These are phyloP conservation scores for Ornithorhynchus anatinus DNA, from an alignment of 2,113 vertebrate genomes.

Conservation along the genomic window DNA sequence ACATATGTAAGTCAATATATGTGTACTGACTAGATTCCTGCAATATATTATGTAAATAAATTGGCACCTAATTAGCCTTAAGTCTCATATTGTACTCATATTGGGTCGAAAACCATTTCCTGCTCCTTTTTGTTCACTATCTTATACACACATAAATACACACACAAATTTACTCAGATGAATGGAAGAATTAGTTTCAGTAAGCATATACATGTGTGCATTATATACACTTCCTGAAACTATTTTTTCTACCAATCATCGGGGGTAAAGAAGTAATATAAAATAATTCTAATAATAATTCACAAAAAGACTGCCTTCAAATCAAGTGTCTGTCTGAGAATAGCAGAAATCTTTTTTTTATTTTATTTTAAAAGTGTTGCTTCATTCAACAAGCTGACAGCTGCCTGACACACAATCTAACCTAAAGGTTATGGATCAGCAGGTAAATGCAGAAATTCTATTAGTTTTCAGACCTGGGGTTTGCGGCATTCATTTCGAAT, in stretches of 20 bases:
- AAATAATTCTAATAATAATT: slow-evolving; percentile 69
- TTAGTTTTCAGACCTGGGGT: slow-evolving; percentile 71
- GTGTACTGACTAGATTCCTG: not conserved
- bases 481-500: slow-evolving; percentile 74
- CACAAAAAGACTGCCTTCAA: slow-evolving; percentile 54
- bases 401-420: slow-evolving; percentile 68
- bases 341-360: slow-evolving; percentile 72
- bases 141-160: slow-evolving; percentile 15
- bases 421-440: slow-evolving; percentile 72
- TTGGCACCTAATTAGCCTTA: slow-evolving; percentile 10
- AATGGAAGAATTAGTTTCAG: too few relatives aligned
- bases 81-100: slow-evolving; percentile 2
- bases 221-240: slow-evolving; percentile 24
- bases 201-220: too few relatives aligned
- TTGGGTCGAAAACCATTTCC: slow-evolving; percentile 43
- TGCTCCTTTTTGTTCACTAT: slow-evolving; percentile 51
- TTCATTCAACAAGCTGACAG: slow-evolving; percentile 62
- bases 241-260: slow-evolving; percentile 59
- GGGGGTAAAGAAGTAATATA: slow-evolving; percentile 54
- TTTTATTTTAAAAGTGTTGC: slow-evolving; percentile 70
- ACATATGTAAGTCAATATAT: too few relatives aligned
- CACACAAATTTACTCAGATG: too few relatives aligned
- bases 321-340: slow-evolving; percentile 54
- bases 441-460: slow-evolving; percentile 76
- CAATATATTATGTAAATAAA: not conserved